Evolutionary conservation across 2,797 vertebrate genomes (phyloP), one percentile per base, ranked within the genome.

Genomic region (Florisuga fusca): DNA sequence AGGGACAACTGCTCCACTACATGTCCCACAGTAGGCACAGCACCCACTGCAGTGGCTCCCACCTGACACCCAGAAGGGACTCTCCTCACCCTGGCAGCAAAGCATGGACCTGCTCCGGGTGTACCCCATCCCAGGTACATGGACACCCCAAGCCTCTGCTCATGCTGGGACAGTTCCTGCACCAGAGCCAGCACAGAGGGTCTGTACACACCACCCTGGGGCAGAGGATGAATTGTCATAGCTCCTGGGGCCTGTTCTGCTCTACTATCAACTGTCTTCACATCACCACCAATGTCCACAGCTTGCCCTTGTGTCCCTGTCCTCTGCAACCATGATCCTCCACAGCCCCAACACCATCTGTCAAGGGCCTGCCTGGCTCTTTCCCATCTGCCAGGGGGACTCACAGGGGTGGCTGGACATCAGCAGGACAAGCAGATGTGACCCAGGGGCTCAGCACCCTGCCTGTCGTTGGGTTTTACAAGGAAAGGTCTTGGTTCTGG

Each of bases 81-180:
- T 29, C 17, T 75, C 68, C 68, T 51, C 45, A 5, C 22, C 36
- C 57, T 34, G 20, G n/a, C 79, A 71, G 34, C 38, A 50, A 27
- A 48, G 16, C 45, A 22, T 1, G 10, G 33, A n/a, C 34, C 34
- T 48, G 51, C 13, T 29, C 38, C 1, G 1, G 26, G 34, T 6
- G 22, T 33, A 33, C 27, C n/a, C 41, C 50, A 15, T 15, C 18
- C 25, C 26, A 33, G 33, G 18, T 6, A 2, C 43, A 23, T 9
- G 15, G 10, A 38, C 53, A 27, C 43, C 31, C 41, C 29, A 46
- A 34, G 15, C 73, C 53, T 33, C 62, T 9, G 46, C 57, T 45
- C 36, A 2, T 23, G 36, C n/a, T 2, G 26, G 34, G 21, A 25
- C 41, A 5, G 53, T 13, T 29, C 15, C 19, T 2, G 0, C 31